These are phyloP conservation scores for Tupaia chinensis DNA, from an alignment of 2,113 vertebrate species.

Conservation along the genomic window DNA sequence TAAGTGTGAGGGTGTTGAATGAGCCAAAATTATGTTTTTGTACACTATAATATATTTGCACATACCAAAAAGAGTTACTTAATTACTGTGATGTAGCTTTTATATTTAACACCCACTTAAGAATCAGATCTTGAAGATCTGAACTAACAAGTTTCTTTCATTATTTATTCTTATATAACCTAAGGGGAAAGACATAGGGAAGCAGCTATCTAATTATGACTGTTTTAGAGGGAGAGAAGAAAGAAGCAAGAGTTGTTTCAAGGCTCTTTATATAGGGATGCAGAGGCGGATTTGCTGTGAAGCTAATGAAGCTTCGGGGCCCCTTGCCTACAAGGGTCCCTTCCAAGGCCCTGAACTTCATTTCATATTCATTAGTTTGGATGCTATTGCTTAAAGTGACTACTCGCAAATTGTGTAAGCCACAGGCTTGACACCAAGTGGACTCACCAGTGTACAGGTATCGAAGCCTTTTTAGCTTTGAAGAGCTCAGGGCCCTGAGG, in stretches of 20 bases:
- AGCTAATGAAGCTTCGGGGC: slow-evolving; percentile 38
- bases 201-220: slow-evolving; percentile 76
- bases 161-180: slow-evolving; percentile 83
- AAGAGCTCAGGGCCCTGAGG: not conserved
- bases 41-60: slow-evolving; percentile 73
- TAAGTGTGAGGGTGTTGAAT: slow-evolving; percentile 72
- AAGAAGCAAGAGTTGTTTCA: slow-evolving; percentile 63
- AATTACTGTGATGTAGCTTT: slow-evolving; percentile 79
- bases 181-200: slow-evolving; percentile 66
- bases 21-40: slow-evolving; percentile 79
- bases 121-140: slow-evolving; percentile 70
- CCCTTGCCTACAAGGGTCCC: not conserved
- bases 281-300: slow-evolving; percentile 55
- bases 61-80: slow-evolving; percentile 72
- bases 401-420: not conserved
- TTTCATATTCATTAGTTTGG: slow-evolving; percentile 38
- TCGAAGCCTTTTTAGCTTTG: not conserved
- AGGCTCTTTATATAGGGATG: slow-evolving; percentile 59
- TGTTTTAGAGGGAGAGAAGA: slow-evolving; percentile 71
- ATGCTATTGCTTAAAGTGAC: not conserved
- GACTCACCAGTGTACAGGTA: not conserved
- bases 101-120: slow-evolving; percentile 76
- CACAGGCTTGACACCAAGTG: not conserved
- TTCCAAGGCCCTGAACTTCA: slow-evolving; percentile 55
- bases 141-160: slow-evolving; percentile 77